Evolutionary conservation across 2,113 vertebrate genomes (phyloP).

Genomic region (Rhinogobius similis): DNA sequence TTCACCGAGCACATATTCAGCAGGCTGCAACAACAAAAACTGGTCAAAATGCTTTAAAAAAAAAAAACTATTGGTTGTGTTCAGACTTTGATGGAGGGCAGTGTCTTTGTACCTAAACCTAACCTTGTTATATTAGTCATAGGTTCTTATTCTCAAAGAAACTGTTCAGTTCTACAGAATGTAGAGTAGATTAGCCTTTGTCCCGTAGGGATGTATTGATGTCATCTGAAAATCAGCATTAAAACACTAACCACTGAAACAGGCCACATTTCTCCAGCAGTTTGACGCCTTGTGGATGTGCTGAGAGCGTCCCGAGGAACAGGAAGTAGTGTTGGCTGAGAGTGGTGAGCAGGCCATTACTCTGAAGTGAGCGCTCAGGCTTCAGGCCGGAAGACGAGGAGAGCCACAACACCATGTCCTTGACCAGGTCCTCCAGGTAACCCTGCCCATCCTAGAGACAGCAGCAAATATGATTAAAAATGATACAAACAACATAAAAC

Average conservation of each 20-base stretch:
- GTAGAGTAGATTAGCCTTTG: no score
- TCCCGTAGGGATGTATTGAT: no score
- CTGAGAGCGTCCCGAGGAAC: constrained; percentile 95
- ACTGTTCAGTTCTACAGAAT: no score
- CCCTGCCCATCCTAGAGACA: constrained; percentile 87
- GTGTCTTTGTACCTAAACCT: no score
- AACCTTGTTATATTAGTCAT: no score
- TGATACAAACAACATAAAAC: no score
- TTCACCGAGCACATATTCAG: constrained; percentile 95
- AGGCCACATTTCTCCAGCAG: constrained; percentile 97
- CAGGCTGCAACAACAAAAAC: constrained; percentile 78
- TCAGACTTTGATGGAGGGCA: no score
- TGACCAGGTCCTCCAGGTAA: constrained; percentile 94
- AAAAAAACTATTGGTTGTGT: background rate
- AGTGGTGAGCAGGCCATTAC: constrained; percentile 91
- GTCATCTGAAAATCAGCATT: background rate
- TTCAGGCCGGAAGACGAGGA: constrained; percentile 89
- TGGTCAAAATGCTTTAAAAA: background rate
- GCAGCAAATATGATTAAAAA: rapidly evolving
- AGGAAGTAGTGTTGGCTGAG: constrained; percentile 98
- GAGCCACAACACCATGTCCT: constrained; percentile 94
- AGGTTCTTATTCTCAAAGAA: background rate
- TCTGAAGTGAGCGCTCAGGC: constrained; percentile 92
- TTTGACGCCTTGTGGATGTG: constrained; percentile 93
- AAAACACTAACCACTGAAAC: constrained; percentile 90